Conservation (phyloP, 2,113 vertebrate species). For the Rhadina sibilatrix region DNA sequence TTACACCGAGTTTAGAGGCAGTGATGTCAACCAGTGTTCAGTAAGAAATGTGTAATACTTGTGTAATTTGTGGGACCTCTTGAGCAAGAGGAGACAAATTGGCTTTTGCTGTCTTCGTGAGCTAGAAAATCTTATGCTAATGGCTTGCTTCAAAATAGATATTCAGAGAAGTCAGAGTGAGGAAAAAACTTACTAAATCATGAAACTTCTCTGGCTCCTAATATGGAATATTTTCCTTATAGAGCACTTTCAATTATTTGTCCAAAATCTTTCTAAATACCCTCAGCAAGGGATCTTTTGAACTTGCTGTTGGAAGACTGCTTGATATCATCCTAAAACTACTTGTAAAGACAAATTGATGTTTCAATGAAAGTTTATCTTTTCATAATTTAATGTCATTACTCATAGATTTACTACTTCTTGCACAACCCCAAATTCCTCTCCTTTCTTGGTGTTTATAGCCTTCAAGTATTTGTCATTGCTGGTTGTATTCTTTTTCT, state of each 20-base stretch:
- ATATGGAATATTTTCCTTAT: neutral
- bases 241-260: neutral
- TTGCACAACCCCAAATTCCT: constrained; percentile 35
- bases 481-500: neutral
- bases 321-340: neutral
- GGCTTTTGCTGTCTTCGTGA: neutral
- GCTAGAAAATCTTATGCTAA: neutral
- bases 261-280: constrained; percentile 6
- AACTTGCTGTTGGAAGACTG: constrained; percentile 16
- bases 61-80: neutral
- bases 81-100: constrained; percentile 16
- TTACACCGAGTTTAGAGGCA: neutral
- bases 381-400: constrained; percentile 37
- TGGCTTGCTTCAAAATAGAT: constrained; percentile 3
- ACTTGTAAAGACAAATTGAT: constrained; percentile 48
- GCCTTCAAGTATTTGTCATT: constrained; percentile 28
- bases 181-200: constrained; percentile 10
- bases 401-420: constrained; percentile 33
- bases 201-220: neutral
- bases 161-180: neutral
- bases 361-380: constrained; percentile 33
- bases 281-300: constrained; percentile 4
- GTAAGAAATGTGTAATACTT: neutral
- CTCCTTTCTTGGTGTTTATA: constrained; percentile 48
- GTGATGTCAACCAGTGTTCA: neutral